Base-by-base conservation (phyloP, 2,888 invertebrate species). In the Liodrosophila aerea region DNA sequence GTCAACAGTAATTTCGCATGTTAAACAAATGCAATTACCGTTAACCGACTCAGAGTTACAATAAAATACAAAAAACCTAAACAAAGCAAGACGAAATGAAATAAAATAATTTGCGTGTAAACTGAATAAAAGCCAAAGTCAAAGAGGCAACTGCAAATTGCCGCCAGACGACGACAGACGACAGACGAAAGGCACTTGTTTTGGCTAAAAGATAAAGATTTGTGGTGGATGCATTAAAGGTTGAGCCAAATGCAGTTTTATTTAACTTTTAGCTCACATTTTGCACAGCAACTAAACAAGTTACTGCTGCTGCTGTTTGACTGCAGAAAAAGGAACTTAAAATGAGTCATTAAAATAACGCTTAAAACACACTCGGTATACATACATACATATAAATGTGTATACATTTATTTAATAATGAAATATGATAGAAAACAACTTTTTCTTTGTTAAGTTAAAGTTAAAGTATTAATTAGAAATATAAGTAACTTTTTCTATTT, bases 11-110 rank as follows among this genome's bases (percentile, higher is more conserved):
- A 78, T 78, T 78, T 74, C 47, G 63, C 64, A 65, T 74, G 81
- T 77, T 73, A 67, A 74, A 67, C 77, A 76, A 77, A 72, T 62
- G 75, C 54, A 78, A 78, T 78, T 81, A 81, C 63, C 41, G 50
- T 58, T 57, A 56, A 56, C 44, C 47, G 27, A n/a, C n/a, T n/a
- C n/a, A n/a, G n/a, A n/a, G n/a, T n/a, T 56, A 58, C 44, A 43
- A 53, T 30, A 7, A 7, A 57, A 62, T 58, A 9, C 1, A 7
- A 9, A 5, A n/a, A 7, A 30, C 3, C n/a, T 44, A 45, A 47
- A 40, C 45, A 64, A 27, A 36, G 9, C 12, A 4, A 30, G 1
- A 27, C 22, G 9, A 34, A 51, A 7, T 41, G 44, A 36, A 31
- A 36, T 45, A n/a, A 65, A 56, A 56, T 67, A 76, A 78, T 78